A percentile compares a stretch with the other conserved stretches of the same genome.
These are phyloP conservation scores for Leptogaster cylindrica DNA, from an alignment of 2,888 invertebrate genomes.

Conservation along the genomic window DNA sequence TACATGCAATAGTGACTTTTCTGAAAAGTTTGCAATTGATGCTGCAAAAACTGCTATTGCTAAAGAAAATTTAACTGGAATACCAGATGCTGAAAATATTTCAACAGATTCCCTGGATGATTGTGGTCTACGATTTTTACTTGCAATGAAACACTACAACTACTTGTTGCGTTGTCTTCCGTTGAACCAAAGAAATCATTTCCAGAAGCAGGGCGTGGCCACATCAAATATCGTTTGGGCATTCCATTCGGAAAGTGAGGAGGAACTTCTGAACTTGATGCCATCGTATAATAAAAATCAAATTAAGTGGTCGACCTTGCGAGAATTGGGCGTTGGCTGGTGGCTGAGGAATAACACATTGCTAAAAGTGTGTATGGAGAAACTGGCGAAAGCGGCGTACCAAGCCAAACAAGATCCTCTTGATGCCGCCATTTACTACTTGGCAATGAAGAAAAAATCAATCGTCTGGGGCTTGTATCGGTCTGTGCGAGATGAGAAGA, in stretches of 20 bases:
- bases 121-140: conserved; percentile 92
- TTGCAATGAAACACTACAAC: conserved; percentile 97
- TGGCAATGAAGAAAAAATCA: conserved; percentile 98
- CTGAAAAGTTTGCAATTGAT: conserved; percentile 78
- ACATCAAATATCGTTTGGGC: conserved; percentile 97
- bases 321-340: conserved; percentile 93
- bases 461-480: conserved; percentile 94
- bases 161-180: conserved; percentile 94
- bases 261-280: conserved; percentile 87
- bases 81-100: conserved; percentile 63
- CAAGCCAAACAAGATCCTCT: conserved; percentile 92
- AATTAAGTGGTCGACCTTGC: conserved; percentile 87
- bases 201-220: conserved; percentile 86
- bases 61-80: conserved; percentile 69
- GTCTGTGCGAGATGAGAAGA: conserved; percentile 85
- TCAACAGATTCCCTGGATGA: conserved; percentile 89
- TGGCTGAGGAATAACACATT: conserved; percentile 89
- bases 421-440: conserved; percentile 95
- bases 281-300: conserved; percentile 87
- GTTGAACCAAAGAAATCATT: conserved; percentile 81
- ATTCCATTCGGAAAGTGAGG: conserved; percentile 97
- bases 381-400: conserved; percentile 92
- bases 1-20: conserved; percentile 87
- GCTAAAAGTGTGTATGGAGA: conserved; percentile 85
- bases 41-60: conserved; percentile 72